phyloP scores from a whole-genome alignment of 2,888 invertebrate species.

The Drosophila fungiperda region DNA sequence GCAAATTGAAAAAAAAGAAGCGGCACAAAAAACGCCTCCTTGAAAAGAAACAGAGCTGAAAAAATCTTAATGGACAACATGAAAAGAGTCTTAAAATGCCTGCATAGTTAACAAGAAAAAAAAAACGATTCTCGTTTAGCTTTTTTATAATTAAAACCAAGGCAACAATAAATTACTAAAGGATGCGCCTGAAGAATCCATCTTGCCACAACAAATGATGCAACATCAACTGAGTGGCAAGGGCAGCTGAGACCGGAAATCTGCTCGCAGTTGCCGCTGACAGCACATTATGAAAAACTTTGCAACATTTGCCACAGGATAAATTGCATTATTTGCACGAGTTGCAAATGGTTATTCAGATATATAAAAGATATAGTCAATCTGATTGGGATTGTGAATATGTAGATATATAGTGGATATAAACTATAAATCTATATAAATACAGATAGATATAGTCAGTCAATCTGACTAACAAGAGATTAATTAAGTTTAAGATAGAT shows the following conservation, averaged over 20 bases:
- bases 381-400: too few relatives aligned
- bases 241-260: constrained; percentile 47
- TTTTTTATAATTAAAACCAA: constrained; percentile 40
- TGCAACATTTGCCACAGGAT: not conserved
- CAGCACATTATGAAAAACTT: not conserved
- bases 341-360: not conserved
- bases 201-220: constrained; percentile 49
- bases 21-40: not conserved
- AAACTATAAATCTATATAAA: too few relatives aligned
- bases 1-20: constrained; percentile 15
- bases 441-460: not conserved
- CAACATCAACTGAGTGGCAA: constrained; percentile 40
- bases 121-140: not conserved
- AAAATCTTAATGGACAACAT: constrained; percentile 29
- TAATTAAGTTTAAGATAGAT: too few relatives aligned
- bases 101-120: constrained; percentile 21
- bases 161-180: constrained; percentile 55
- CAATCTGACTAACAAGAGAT: not conserved
- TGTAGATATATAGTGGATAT: too few relatives aligned
- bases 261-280: constrained; percentile 1
- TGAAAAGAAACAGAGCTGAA: constrained; percentile 9
- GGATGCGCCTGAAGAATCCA: constrained; percentile 63
- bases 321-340: not conserved
- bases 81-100: constrained; percentile 48
- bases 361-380: not conserved